These are phyloP conservation scores for Aphaenogaster ashmeadi DNA, from an alignment of 1,140 invertebrate species.

Conservation along the genomic window DNA sequence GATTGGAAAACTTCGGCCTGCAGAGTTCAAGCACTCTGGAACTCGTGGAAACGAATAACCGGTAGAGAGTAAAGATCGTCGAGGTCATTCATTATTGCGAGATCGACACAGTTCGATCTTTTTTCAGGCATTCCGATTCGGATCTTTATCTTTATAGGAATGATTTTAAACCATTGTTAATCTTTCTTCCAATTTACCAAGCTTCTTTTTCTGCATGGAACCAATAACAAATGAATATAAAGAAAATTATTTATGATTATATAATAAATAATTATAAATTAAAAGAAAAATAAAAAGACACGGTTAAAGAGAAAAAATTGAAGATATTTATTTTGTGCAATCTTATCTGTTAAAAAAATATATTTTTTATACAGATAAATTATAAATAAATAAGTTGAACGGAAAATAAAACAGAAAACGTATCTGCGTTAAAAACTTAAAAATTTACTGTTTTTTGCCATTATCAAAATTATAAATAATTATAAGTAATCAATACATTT, in stretches of 20 bases:
- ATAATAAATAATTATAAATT: slow-evolving; percentile 4
- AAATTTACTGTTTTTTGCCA: neutral
- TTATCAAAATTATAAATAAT: slow-evolving; percentile 10
- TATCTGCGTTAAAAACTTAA: neutral
- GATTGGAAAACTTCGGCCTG: slow-evolving; percentile 50
- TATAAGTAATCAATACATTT: neutral
- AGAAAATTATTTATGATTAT: neutral
- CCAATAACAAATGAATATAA: neutral
- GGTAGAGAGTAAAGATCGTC: slow-evolving; percentile 32
- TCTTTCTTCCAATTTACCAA: neutral
- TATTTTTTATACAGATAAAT: neutral
- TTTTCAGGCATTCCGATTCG: neutral
- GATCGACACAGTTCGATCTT: slow-evolving; percentile 18
- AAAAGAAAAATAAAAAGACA: neutral
- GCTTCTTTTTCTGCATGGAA: neutral
- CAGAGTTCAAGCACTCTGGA: neutral
- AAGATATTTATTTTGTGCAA: too few relatives aligned
- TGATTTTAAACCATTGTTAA: neutral
- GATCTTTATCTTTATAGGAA: slow-evolving; percentile 7
- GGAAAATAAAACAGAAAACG: neutral
- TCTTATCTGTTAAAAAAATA: too few relatives aligned
- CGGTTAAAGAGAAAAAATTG: neutral
- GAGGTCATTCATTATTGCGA: slow-evolving; percentile 34
- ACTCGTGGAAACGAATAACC: slow-evolving; percentile 32
- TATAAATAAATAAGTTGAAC: neutral